These are phyloP conservation scores for Triops cancriformis DNA, from an alignment of 1,140 invertebrate species.

Conservation along the genomic window DNA sequence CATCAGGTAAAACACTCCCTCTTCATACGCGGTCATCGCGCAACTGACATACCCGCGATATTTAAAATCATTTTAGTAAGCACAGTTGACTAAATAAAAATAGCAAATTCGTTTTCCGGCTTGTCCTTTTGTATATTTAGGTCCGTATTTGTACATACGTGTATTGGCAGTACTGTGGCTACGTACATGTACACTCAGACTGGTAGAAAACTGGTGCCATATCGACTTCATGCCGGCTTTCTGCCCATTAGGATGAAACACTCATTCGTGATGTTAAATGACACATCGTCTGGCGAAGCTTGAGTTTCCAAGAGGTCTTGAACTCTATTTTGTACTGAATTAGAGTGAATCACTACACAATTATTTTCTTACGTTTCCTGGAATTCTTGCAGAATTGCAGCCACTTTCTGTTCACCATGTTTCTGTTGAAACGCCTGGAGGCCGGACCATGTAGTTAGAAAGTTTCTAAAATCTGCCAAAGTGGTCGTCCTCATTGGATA, in stretches of 20 bases:
- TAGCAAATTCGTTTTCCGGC: too few species aligned
- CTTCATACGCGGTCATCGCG: too few species aligned
- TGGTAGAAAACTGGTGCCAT: too few species aligned
- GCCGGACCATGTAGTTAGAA: conserved; percentile 31
- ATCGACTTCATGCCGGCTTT: too few species aligned
- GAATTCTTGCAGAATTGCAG: conserved; percentile 27
- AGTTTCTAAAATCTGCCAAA: conserved; percentile 29
- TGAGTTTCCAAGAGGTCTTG: neutral
- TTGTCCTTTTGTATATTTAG: too few species aligned
- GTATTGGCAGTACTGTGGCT: too few species aligned
- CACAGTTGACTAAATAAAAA: too few species aligned
- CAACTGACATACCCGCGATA: too few species aligned
- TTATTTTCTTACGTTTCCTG: conserved; percentile 27
- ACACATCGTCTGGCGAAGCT: conserved; percentile 8
- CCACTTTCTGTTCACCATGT: conserved; percentile 28
- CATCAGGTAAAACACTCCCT: too few species aligned
- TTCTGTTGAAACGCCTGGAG: conserved; percentile 30
- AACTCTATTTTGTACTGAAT: conserved; percentile 14
- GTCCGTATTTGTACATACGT: too few species aligned
- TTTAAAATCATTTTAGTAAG: too few species aligned
- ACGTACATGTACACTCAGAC: too few species aligned
- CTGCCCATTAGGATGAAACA: conserved; percentile 29
- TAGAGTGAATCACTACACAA: neutral
- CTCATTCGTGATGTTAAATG: conserved; percentile 17
- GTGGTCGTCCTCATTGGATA: conserved; percentile 19